phyloP scores from a whole-genome alignment of 2,888 invertebrate species.

The Megaustenia siamemsis region DNA sequence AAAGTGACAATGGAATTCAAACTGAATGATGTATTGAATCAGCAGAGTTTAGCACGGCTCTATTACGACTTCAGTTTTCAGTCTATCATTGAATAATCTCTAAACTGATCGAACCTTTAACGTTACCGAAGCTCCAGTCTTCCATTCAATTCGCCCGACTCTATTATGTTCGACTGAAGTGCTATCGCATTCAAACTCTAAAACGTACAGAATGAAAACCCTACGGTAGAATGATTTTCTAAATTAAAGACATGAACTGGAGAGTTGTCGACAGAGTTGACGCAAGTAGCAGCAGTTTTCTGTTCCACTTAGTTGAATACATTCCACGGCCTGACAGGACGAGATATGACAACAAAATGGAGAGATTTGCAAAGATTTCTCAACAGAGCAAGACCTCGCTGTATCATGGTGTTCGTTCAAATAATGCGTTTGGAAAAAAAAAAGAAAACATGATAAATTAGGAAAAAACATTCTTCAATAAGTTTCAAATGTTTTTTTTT shows the following conservation, averaged over 20 bases:
- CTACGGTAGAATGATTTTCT: not conserved
- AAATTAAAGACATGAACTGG: conserved; percentile 7
- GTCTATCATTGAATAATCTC: not conserved
- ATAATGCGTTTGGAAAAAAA: no score
- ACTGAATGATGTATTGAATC: conserved; percentile 10
- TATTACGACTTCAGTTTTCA: conserved; percentile 27
- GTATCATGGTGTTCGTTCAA: no score
- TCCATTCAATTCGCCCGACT: not conserved
- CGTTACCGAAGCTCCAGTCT: not conserved
- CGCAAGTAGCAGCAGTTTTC: not conserved
- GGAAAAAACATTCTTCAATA: no score
- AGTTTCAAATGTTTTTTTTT: no score
- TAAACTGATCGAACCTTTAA: conserved; percentile 17
- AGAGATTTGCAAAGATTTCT: no score
- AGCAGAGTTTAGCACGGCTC: conserved; percentile 2
- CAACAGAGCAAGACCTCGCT: no score
- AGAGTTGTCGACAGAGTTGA: not conserved
- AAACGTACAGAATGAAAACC: not conserved
- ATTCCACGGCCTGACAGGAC: no score
- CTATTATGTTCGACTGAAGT: conserved; percentile 9
- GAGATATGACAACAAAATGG: no score
- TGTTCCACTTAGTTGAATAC: not conserved
- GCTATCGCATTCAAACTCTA: not conserved
- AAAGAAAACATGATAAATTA: no score
- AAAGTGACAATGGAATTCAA: not conserved